Evolutionary conservation across 2,888 invertebrate genomes (phyloP).

Genomic region (Galeopsomyia nigrocyanea): DNA sequence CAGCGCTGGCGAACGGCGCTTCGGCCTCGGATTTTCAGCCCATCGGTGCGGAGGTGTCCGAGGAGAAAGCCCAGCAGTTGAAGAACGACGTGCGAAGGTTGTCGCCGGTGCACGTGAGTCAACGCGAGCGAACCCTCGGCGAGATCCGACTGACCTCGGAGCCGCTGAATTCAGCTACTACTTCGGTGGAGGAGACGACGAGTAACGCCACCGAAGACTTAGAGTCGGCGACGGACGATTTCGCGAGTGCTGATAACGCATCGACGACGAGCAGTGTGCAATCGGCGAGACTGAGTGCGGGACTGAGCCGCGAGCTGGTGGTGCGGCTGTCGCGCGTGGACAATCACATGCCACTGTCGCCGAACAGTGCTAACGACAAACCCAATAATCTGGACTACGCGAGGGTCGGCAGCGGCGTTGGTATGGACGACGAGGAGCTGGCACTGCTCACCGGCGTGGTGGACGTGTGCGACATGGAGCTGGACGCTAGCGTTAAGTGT

Average conservation of each 20-base stretch:
- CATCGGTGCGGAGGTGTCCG: conserved; percentile 64
- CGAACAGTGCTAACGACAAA: neutral
- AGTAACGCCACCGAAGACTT: no score
- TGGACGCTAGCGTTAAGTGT: conserved; percentile 17
- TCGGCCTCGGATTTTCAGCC: conserved; percentile 59
- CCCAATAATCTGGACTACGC: neutral
- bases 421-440: neutral
- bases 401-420: neutral
- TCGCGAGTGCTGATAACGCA: no score
- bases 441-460: neutral
- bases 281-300: neutral
- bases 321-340: conserved; percentile 58
- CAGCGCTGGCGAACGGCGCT: conserved; percentile 39
- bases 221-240: no score
- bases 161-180: conserved; percentile 26
- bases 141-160: conserved; percentile 63
- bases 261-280: neutral
- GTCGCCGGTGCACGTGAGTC: conserved; percentile 64
- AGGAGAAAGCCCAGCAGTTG: conserved; percentile 62
- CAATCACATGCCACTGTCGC: neutral
- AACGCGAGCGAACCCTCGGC: conserved; percentile 63
- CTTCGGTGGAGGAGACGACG: no score
- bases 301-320: conserved; percentile 46
- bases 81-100: conserved; percentile 63
- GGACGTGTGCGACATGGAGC: neutral